Evolutionary conservation across 2,888 invertebrate species (phyloP), one percentile per base, ranked within the genome.

Genomic region (Isoperla grammatica): DNA sequence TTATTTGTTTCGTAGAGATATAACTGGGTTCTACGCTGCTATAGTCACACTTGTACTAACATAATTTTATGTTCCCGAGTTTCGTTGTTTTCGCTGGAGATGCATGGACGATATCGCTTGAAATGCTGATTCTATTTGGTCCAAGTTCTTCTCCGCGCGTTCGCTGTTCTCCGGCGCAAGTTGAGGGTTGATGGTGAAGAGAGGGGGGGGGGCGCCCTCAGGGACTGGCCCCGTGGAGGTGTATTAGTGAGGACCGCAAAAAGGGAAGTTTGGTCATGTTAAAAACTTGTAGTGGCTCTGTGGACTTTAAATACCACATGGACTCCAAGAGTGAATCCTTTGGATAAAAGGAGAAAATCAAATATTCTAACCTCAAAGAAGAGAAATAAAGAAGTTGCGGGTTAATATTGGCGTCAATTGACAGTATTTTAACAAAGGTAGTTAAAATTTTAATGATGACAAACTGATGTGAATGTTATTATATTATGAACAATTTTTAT

Each of bases 221-320:
- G 8, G 19, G 53, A 15, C 37, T 17, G 39, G 39, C 37, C 39
- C 53, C 53, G 35, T 53, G 53, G 53, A 37, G 53, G 53, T 53
- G 53, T 37, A 53, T 53, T 53, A 53, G 45, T 45, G 45, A 54
- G 45, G 60, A 50, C 20, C 22, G 42, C 49, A 61, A 53, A 61
- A 57, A 50, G 57, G 37, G 56, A 61, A 61, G 60, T 56, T 61
- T 61, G 60, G 45, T 53, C 54, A 54, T 22, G 59, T 53, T 43
- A 42, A 54, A 53, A 54, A 54, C 19, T 53, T 53, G 53, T 37
- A 20, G 53, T 39, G 53, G 39, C 53, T 53, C 39, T 53, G 29
- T 29, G 29, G 29, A 29, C 29, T 29, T 29, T 29, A 29, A 29
- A 29, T 29, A 29, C 29, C 29, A 8, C 29, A 29, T 8, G 29